Percentiles rank a stretch among this genome's conserved stretches.
phyloP scores from a whole-genome alignment of 2,888 invertebrate species.

The Escarpia spicata region DNA sequence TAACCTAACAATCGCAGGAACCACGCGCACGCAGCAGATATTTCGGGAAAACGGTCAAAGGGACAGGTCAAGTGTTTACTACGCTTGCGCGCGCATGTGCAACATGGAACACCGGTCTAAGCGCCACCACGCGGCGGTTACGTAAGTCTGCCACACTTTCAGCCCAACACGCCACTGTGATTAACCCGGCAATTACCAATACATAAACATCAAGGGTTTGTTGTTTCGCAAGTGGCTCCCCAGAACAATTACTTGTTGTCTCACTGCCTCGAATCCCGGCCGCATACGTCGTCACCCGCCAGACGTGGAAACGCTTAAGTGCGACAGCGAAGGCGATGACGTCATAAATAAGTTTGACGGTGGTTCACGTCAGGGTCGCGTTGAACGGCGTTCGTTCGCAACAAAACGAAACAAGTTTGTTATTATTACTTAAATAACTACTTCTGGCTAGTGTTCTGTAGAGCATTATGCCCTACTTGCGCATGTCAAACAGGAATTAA shows the following conservation, averaged over 20 bases:
- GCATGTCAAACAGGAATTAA: not conserved
- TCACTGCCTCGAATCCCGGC: not conserved
- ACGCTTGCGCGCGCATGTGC: too few species aligned
- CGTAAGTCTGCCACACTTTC: not conserved
- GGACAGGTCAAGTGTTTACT: too few species aligned
- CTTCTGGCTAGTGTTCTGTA: not conserved
- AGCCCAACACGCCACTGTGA: not conserved
- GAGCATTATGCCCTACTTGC: not conserved
- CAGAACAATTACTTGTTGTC: not conserved
- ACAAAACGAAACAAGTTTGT: not conserved
- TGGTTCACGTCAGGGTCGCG: not conserved
- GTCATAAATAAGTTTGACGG: not conserved
- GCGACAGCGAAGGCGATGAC: not conserved
- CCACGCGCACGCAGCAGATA: too few species aligned
- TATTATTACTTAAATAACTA: not conserved
- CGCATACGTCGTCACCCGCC: not conserved
- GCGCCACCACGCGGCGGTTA: not conserved
- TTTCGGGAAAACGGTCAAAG: too few species aligned
- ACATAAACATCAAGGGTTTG: not conserved
- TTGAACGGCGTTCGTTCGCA: not conserved
- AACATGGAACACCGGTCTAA: too few species aligned
- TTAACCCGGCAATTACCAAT: not conserved
- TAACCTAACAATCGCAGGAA: too few species aligned
- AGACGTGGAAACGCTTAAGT: not conserved
- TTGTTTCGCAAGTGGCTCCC: not conserved